Evolutionary conservation across 92 coral and sea anemone species (phyloP), one percentile per base, ranked within the genome.

Genomic region (Porites evermanni): DNA sequence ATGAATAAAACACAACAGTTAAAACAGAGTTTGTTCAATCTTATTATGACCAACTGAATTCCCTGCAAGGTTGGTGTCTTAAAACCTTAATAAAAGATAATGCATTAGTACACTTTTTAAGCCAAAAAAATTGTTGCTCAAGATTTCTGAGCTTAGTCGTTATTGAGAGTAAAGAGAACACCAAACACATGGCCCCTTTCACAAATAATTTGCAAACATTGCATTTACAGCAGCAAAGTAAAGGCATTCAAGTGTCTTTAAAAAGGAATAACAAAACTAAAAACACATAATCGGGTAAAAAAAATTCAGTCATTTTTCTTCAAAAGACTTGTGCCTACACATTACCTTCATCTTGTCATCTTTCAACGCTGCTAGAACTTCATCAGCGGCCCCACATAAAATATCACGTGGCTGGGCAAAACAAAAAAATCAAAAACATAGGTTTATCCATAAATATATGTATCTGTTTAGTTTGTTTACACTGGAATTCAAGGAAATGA

Each of bases 331-430:
- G 47, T 38, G 47, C 6, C 47, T 38, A 38, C 47, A 38, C 47
- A 38, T 38, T 58, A 97, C 99, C 98, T 95, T 91, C 59, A 95
- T 89, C 88, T 97, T 97, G 61, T 97, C 99, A 68, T 97, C 94
- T 53, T 97, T 97, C 74, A 97, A 84, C 14, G 95, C 91, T 13
- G 94, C 89, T 50, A 97, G 91, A 18, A 97, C 98, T 88, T 97
- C 99, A 79, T 97, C 99, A 8, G 99, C 99, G 58, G 99, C 99
- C 78, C 99, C 99, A 90, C 98, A 93, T 64, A 97, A 88, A 38
- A 97, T 94, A 71, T 97, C 99, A 52, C 99, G 99, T 50, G 99
- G 99, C 96, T 97, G 44, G 2, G 13, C 21, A 11, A 24, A 54
- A 81, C 12, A 9, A 53, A 11, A 21, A 21, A 53, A 10, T 1